phyloP scores from a whole-genome alignment of 2,113 vertebrate genomes.

The Megaleporinus macrocephalus region DNA sequence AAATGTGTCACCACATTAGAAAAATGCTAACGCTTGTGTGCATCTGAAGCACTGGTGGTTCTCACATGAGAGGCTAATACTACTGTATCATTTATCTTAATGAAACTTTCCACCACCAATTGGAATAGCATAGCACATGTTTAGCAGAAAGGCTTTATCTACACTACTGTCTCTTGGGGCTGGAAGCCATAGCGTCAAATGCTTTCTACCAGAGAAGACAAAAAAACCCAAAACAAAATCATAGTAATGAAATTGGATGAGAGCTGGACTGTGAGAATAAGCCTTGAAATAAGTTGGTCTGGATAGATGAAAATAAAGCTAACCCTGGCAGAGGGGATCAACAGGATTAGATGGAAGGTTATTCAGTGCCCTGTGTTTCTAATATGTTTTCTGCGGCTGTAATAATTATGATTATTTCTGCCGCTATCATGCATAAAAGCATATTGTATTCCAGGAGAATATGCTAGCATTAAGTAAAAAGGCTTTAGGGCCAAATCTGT shows the following conservation, averaged over 20 bases:
- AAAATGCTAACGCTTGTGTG: not conserved
- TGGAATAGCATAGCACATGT: not conserved
- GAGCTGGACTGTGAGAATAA: constrained; percentile 56
- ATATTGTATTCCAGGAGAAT: constrained; percentile 65
- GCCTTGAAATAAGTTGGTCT: constrained; percentile 49
- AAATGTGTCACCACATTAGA: not conserved
- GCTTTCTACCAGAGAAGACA: not conserved
- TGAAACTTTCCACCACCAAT: not conserved
- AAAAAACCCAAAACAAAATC: constrained; percentile 7
- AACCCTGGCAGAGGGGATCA: constrained; percentile 54
- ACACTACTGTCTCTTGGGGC: not conserved
- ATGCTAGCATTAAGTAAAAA: constrained; percentile 66
- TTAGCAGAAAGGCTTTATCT: not conserved
- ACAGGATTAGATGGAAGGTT: constrained; percentile 56
- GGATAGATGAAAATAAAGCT: constrained; percentile 55
- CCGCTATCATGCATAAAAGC: constrained; percentile 62
- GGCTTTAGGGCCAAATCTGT: constrained; percentile 66
- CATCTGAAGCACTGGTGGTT: not conserved
- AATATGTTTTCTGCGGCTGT: constrained; percentile 56
- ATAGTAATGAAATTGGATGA: constrained; percentile 43
- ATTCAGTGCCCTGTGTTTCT: constrained; percentile 48
- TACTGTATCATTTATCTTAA: not conserved
- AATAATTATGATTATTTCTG: constrained; percentile 67
- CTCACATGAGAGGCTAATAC: not conserved
- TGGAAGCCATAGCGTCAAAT: not conserved